Evolutionary conservation across 1,140 invertebrate genomes (phyloP).

Genomic region (Anastatus disparis): DNA sequence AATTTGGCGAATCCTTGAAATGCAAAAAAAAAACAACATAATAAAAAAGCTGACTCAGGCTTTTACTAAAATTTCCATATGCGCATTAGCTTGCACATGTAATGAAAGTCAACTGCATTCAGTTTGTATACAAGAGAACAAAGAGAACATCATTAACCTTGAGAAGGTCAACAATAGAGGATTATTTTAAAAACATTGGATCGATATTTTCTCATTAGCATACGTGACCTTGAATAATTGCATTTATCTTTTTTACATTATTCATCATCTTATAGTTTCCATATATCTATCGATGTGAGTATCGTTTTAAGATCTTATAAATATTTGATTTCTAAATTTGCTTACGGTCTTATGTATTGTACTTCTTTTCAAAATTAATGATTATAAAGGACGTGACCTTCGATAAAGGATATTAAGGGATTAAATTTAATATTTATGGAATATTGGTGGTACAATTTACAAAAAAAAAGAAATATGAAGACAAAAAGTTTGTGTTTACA

Average conservation of each 20-base stretch:
- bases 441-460: too few species aligned
- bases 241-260: background rate
- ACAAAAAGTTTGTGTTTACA: too few species aligned
- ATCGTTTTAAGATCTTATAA: background rate
- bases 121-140: background rate
- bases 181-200: background rate
- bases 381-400: too few species aligned
- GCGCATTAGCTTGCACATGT: background rate
- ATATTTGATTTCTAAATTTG: too few species aligned
- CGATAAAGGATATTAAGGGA: too few species aligned
- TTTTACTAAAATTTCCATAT: background rate
- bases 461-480: too few species aligned
- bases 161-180: constrained; percentile 1
- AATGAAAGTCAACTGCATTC: background rate
- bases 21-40: background rate
- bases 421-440: too few species aligned
- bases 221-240: background rate
- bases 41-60: background rate
- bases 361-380: too few species aligned
- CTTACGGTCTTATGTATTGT: too few species aligned
- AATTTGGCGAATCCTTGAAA: too few species aligned
- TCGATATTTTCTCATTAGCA: background rate
- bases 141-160: background rate
- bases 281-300: background rate
- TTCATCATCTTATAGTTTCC: background rate